Conservation (phyloP, 2,797 vertebrate species). For the Acridotheres tristis region DNA sequence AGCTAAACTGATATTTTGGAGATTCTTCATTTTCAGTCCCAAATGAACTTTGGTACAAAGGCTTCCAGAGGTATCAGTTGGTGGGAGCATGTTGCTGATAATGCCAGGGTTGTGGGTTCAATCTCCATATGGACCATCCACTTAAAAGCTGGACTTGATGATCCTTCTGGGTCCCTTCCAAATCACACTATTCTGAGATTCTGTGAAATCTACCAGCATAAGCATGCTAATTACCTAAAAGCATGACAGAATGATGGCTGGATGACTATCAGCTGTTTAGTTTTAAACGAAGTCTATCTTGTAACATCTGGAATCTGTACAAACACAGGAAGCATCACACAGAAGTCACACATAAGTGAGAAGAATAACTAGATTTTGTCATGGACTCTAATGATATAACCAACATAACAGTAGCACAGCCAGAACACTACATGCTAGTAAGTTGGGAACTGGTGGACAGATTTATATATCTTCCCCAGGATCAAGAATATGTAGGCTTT, state of each 20-base stretch:
- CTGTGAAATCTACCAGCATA: background rate
- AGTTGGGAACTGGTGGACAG: background rate
- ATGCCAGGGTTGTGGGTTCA: background rate
- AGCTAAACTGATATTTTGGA: background rate
- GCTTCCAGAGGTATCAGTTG: background rate
- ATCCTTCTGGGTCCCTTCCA: background rate
- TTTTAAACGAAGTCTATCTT: background rate
- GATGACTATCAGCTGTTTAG: background rate
- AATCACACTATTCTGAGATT: background rate
- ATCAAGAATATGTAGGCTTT: background rate
- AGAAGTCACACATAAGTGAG: background rate
- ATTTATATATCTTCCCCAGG: background rate
- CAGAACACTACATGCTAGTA: background rate
- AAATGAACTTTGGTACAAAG: background rate
- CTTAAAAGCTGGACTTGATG: background rate
- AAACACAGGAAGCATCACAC: background rate
- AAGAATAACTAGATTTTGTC: background rate
- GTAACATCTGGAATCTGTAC: background rate
- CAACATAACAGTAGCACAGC: background rate
- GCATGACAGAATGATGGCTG: background rate
- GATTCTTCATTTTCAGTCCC: background rate
- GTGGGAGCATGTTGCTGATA: background rate
- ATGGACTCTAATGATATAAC: background rate
- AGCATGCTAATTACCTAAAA: background rate
- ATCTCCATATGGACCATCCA: background rate